phyloP scores from a whole-genome alignment of 2,113 vertebrate species.

The Hyperopisus bebe region DNA sequence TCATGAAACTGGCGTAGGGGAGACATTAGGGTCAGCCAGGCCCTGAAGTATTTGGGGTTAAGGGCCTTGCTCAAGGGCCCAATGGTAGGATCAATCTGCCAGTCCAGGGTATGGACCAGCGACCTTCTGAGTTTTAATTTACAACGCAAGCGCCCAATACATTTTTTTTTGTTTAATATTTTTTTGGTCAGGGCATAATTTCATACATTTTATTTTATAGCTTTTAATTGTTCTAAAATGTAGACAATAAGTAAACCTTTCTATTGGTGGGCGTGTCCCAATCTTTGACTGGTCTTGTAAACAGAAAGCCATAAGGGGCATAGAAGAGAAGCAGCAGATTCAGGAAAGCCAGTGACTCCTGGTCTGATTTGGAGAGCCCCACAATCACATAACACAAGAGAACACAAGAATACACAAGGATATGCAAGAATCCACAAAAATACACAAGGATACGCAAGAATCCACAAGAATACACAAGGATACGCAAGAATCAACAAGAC shows the following conservation, averaged over 20 bases:
- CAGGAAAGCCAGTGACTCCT: background rate
- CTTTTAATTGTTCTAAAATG: too few relatives aligned
- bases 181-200: too few relatives aligned
- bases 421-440: background rate
- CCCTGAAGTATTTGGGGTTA: background rate
- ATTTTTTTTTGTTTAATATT: too few relatives aligned
- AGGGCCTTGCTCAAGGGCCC: too few relatives aligned
- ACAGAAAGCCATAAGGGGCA: background rate
- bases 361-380: background rate
- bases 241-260: too few relatives aligned
- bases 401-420: background rate
- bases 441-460: background rate
- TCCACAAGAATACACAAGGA: background rate
- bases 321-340: background rate
- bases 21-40: background rate
- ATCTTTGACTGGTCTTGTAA: background rate
- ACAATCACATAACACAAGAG: background rate
- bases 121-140: too few relatives aligned
- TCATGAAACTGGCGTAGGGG: background rate
- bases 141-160: too few relatives aligned
- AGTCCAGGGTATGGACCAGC: too few relatives aligned
- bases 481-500: background rate
- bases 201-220: too few relatives aligned
- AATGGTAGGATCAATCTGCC: too few relatives aligned
- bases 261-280: background rate